Evolutionary conservation across 2,888 invertebrate species (phyloP).

Genomic region (Meta bourneti): DNA sequence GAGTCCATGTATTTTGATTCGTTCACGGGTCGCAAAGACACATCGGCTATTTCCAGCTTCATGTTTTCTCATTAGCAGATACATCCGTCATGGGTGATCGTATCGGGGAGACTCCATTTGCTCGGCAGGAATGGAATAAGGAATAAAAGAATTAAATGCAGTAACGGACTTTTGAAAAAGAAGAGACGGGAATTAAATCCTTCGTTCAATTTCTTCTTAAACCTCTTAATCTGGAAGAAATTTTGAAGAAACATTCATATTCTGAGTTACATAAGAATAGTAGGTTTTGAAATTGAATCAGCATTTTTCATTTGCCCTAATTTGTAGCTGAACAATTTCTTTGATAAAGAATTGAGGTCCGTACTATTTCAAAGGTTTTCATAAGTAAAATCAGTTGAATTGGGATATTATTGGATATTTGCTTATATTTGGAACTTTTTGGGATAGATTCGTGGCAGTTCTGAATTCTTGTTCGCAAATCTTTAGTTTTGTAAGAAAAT

Average conservation of each 20-base stretch:
- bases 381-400: too few species aligned
- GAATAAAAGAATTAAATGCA: background rate
- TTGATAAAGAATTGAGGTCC: too few species aligned
- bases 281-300: background rate
- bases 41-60: background rate
- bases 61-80: background rate
- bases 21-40: background rate
- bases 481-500: too few species aligned
- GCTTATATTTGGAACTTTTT: too few species aligned
- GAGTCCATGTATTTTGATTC: background rate
- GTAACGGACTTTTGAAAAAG: background rate
- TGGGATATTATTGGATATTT: too few species aligned
- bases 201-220: background rate
- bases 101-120: background rate
- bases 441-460: too few species aligned
- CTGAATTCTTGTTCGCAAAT: too few species aligned
- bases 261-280: background rate
- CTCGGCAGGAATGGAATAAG: background rate
- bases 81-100: background rate
- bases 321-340: too few species aligned
- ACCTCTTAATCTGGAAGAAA: background rate
- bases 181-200: background rate
- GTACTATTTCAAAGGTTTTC: too few species aligned
- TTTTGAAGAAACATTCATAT: background rate
- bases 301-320: background rate